These are phyloP conservation scores for Drosophila birchii DNA, from an alignment of 2,888 invertebrate genomes.

Conservation along the genomic window DNA sequence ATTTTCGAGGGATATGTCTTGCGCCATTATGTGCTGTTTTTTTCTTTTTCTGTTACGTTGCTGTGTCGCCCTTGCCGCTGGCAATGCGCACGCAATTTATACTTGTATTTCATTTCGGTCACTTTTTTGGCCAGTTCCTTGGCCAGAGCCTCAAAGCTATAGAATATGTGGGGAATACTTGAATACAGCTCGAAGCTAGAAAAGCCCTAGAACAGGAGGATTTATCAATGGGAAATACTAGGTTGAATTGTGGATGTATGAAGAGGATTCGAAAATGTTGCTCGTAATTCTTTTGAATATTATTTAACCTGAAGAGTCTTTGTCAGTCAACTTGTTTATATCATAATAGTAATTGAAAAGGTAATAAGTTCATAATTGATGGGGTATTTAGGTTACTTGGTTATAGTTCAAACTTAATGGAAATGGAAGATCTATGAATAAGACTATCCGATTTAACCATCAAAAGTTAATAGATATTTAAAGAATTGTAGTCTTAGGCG, in stretches of 20 bases:
- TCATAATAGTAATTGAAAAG: neutral
- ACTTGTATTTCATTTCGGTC: conserved; percentile 33
- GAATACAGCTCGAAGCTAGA: neutral
- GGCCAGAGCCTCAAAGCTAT: neutral
- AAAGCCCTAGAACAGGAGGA: neutral
- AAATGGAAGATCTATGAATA: no score
- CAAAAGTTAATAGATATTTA: no score
- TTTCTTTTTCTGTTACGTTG: conserved; percentile 15
- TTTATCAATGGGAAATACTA: neutral
- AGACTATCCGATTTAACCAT: no score
- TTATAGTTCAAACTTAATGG: no score
- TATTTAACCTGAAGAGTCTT: neutral
- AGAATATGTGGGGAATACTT: neutral
- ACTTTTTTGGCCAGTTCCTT: conserved; percentile 10
- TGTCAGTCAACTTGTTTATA: neutral
- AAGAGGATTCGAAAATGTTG: neutral
- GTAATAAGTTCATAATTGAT: no score
- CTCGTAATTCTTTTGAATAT: no score
- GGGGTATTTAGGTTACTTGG: no score
- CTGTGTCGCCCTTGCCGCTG: conserved; percentile 34
- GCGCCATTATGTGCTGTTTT: conserved; percentile 58
- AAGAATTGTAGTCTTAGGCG: no score
- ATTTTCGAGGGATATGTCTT: conserved; percentile 58
- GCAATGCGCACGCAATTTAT: conserved; percentile 44
- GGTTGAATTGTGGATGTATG: neutral